Percentiles rank a stretch among this genome's conserved stretches.
phyloP scores from a whole-genome alignment of 2,113 vertebrate species.

The cattle (Bos taurus) region DNA sequence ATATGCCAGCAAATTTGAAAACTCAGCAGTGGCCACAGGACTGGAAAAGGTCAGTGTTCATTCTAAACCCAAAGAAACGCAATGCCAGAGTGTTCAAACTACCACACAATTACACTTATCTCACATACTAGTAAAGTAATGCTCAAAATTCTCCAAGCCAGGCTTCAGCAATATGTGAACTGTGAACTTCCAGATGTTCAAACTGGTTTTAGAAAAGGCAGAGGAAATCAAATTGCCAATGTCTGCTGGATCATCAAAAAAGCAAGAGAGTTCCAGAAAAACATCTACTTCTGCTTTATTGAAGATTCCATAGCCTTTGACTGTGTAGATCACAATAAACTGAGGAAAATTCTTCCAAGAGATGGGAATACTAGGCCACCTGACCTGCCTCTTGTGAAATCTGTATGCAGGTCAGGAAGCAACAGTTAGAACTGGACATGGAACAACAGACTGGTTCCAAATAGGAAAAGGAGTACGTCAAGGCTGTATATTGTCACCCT shows the following conservation, averaged over 20 bases:
- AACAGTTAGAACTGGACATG: neutral
- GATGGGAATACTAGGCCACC: neutral
- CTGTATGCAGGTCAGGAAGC: neutral
- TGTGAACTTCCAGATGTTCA: neutral
- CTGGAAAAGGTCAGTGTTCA: neutral
- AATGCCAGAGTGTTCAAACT: neutral
- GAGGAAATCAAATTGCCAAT: neutral
- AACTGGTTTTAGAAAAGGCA: neutral
- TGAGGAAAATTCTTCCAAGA: neutral
- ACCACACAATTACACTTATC: neutral
- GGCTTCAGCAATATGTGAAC: neutral
- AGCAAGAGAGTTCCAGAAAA: neutral
- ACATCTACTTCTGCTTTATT: neutral
- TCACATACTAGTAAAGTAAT: neutral
- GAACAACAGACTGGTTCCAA: neutral
- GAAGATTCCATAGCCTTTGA: neutral
- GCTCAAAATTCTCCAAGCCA: neutral
- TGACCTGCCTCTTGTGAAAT: neutral
- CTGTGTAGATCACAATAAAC: neutral
- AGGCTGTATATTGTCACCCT: neutral
- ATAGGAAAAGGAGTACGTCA: fast-evolving
- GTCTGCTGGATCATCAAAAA: neutral
- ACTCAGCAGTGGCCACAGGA: neutral
- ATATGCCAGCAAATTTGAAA: neutral
- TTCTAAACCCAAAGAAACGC: neutral